Base-by-base conservation (phyloP, 2,797 vertebrate genomes). In the Cyprinodon diabolis region DNA sequence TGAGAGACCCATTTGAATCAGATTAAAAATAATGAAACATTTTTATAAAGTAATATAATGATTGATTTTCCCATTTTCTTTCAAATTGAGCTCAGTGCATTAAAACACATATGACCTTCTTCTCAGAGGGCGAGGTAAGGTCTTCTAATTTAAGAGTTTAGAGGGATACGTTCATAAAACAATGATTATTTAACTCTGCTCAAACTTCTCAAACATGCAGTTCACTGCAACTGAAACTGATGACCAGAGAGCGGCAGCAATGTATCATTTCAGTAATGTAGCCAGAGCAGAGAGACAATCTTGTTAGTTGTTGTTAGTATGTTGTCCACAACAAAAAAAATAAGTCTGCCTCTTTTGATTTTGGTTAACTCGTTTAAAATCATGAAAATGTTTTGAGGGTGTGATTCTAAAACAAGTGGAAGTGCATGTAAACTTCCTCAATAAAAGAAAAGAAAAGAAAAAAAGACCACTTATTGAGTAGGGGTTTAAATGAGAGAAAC, bases 161-260 rank as follows among this genome's bases (percentile, higher is more conserved):
- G 21, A n/a, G 40, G 45, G 21, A 21, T 21, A 14, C 13, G 12
- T 68, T 76, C 57, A 56, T n/a, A 57, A 66, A 76, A 74, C 62
- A n/a, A 84, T 30, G 25, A 2, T 79, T 37, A 69, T 58, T 58
- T 6, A 71, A 70, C 2, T 60, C 43, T 1, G 10, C 5, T 63
- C 37, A n/a, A 63, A 63, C 62, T 58, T 69, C 35, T 58, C 12
- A 14, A 56, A 58, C 1, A 8, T 69, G 52, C 3, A 7, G 1
- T 55, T 4, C 13, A n/a, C 1, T 81, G 90, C 13, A 82, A 77
- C 88, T 79, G 48, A 63, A 7, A 6, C 0, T 0, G 2, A 35
- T 10, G 66, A 35, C 90, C 91, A 87, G 79, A 78, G 71, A 81
- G 86, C 30, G 89, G 91, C 84, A 89, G 83, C 69, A 85, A 69